Percentiles rank a stretch among this genome's conserved stretches.
Conservation (phyloP, 2,888 invertebrate genomes). For the Thereva nobilitata region DNA sequence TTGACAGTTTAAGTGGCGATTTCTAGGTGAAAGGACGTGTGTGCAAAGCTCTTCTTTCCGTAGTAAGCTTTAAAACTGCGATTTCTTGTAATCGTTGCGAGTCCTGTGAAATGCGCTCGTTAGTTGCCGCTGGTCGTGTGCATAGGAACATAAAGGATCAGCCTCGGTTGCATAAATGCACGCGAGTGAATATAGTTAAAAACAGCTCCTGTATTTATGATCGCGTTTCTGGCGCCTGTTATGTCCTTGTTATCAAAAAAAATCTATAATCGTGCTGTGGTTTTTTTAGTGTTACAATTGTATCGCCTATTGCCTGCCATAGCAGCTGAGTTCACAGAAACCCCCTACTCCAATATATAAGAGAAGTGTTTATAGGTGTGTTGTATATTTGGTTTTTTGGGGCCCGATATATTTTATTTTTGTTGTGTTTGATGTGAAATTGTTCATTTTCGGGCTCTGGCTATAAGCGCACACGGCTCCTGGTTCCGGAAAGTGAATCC, state of each 20-base stretch:
- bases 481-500: conserved; percentile 4
- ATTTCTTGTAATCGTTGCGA: conserved; percentile 3
- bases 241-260: conserved; percentile 20
- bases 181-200: conserved; percentile 22
- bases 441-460: conserved; percentile 15
- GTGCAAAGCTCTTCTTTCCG: background rate
- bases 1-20: conserved; percentile 22
- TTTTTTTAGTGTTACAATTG: conserved; percentile 20
- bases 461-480: too few species aligned
- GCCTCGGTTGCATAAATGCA: conserved; percentile 11
- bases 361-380: too few species aligned
- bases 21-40: conserved; percentile 22
- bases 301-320: background rate
- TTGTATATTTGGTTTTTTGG: background rate
- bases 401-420: too few species aligned
- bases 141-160: conserved; percentile 19
- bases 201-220: conserved; percentile 21
- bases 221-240: too few species aligned
- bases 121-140: conserved; percentile 16
- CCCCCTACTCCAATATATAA: too few species aligned
- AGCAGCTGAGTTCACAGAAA: conserved; percentile 16
- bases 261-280: conserved; percentile 28
- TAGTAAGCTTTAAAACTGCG: too few species aligned
- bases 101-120: conserved; percentile 12
- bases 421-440: conserved; percentile 13